These are phyloP conservation scores for Hylaea fasciaria DNA, from an alignment of 2,888 invertebrate genomes.

Conservation along the genomic window DNA sequence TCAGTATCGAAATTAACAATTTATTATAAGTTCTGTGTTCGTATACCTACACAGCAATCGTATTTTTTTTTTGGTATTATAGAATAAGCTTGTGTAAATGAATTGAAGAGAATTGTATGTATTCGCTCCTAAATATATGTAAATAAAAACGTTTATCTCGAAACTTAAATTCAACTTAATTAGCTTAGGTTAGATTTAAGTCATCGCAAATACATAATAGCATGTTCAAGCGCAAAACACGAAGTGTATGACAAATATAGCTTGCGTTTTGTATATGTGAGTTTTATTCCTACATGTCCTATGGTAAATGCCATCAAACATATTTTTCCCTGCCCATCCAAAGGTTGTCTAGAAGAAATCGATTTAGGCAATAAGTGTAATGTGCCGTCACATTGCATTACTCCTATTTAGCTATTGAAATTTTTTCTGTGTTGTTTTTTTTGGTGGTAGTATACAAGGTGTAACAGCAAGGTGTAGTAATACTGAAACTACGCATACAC, in stretches of 20 bases:
- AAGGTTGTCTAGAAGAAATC: too few relatives aligned
- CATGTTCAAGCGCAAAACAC: slow-evolving; percentile 57
- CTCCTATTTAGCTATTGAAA: too few relatives aligned
- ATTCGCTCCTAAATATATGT: slow-evolving; percentile 50
- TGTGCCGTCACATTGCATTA: too few relatives aligned
- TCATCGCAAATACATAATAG: slow-evolving; percentile 31
- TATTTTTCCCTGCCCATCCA: too few relatives aligned
- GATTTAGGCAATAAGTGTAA: too few relatives aligned
- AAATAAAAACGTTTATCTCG: slow-evolving; percentile 47
- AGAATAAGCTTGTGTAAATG: not conserved
- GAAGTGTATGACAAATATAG: slow-evolving; percentile 80
- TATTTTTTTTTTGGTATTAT: not conserved
- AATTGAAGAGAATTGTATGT: not conserved
- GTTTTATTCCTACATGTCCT: slow-evolving; percentile 37
- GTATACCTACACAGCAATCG: too few relatives aligned
- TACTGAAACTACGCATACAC: too few relatives aligned
- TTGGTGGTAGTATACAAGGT: too few relatives aligned
- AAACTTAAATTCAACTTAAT: slow-evolving; percentile 20
- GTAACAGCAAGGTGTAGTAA: too few relatives aligned
- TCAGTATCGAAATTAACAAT: too few relatives aligned
- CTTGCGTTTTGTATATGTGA: slow-evolving; percentile 66
- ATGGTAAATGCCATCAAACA: not conserved
- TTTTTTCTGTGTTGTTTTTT: too few relatives aligned
- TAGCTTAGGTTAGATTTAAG: slow-evolving; percentile 37
- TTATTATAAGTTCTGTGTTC: too few relatives aligned